A percentile compares a stretch with the other conserved stretches of the same genome.
Evolutionary conservation across 2,113 vertebrate species (phyloP).

Genomic region (Cebus imitator): DNA sequence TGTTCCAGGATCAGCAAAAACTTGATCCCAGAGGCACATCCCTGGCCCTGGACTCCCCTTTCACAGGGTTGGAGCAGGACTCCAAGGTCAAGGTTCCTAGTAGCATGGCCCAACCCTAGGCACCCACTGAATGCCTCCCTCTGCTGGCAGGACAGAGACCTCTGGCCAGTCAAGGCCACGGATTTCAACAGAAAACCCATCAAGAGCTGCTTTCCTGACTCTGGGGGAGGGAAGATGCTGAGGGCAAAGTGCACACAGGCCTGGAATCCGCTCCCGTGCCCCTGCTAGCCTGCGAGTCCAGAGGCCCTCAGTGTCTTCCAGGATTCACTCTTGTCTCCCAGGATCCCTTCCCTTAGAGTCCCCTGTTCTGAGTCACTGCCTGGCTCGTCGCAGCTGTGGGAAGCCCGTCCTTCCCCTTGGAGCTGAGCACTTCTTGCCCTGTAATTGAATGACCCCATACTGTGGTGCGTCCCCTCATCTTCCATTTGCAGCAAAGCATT

Average conservation of each 20-base stretch:
- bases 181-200: not conserved
- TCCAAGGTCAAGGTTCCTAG: not conserved
- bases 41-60: not conserved
- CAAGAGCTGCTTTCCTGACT: not conserved
- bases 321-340: not conserved
- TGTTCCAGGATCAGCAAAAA: not conserved
- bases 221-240: fast-evolving
- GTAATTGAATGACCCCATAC: not conserved
- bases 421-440: not conserved
- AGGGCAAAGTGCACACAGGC: fast-evolving
- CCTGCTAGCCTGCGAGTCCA: too few species aligned
- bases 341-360: not conserved
- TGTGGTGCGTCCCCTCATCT: fast-evolving
- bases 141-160: too few species aligned
- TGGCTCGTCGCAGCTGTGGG: fast-evolving
- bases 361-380: too few species aligned
- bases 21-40: not conserved
- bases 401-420: not conserved
- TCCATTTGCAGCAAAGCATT: not conserved
- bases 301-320: not conserved
- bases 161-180: not conserved
- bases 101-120: too few species aligned
- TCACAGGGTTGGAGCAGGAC: not conserved
- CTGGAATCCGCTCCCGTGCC: not conserved
- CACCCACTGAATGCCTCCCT: not conserved